Evolutionary conservation across 2,888 invertebrate genomes (phyloP).

Genomic region (Parasteatoda lunata): DNA sequence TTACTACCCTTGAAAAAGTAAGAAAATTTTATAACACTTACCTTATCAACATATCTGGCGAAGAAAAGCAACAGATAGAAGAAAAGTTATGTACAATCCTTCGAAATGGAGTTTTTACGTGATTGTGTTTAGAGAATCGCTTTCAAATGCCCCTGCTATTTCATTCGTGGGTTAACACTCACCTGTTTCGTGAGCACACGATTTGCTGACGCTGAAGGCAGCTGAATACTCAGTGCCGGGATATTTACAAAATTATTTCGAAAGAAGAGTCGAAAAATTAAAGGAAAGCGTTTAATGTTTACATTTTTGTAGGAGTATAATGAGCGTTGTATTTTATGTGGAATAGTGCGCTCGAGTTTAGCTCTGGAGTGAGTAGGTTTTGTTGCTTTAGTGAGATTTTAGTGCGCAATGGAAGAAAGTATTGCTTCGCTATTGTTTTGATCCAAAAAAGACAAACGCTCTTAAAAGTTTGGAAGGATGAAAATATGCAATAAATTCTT

Average conservation of each 20-base stretch:
- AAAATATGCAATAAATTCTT: too few species aligned
- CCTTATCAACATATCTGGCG: constrained; percentile 14
- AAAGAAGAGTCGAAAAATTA: not conserved
- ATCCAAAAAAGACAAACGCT: too few species aligned
- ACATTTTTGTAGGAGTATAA: not conserved
- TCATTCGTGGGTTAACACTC: constrained; percentile 9
- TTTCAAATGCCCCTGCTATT: not conserved
- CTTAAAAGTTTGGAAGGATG: too few species aligned
- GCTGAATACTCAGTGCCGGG: constrained; percentile 13
- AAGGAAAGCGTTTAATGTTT: not conserved
- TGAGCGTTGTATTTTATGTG: not conserved
- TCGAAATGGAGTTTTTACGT: not conserved
- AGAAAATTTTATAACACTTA: not conserved
- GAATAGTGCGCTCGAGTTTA: too few species aligned
- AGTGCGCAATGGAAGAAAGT: too few species aligned
- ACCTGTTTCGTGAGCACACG: constrained; percentile 36
- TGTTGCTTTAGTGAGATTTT: too few species aligned
- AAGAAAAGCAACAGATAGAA: not conserved
- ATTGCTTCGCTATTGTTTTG: too few species aligned
- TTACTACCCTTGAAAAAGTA: not conserved
- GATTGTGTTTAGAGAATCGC: constrained; percentile 4
- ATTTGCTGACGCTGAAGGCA: constrained; percentile 16
- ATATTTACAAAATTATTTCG: not conserved
- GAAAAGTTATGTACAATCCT: not conserved
- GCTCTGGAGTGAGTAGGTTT: too few species aligned